Evolutionary conservation across 2,888 invertebrate genomes (phyloP).

Genomic region (Dimorphilus gyrociliatus): DNA sequence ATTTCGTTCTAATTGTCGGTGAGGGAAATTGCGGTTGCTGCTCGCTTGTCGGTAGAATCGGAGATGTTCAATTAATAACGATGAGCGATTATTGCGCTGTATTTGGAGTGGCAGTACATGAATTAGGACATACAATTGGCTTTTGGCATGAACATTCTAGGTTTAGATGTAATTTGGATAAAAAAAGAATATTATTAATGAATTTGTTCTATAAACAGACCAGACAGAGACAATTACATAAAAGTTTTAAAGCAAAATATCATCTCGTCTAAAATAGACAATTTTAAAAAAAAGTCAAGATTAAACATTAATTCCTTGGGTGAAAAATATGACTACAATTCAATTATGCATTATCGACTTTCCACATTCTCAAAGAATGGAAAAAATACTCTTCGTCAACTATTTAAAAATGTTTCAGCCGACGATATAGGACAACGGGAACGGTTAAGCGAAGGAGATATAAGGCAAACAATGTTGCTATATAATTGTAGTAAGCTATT

Average conservation of each 20-base stretch:
- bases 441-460: slow-evolving; percentile 9
- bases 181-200: background rate
- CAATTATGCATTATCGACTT: slow-evolving; percentile 13
- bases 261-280: slow-evolving; percentile 7
- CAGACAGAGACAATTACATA: slow-evolving; percentile 9
- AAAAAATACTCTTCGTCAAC: slow-evolving; percentile 8
- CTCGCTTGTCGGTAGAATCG: slow-evolving; percentile 10
- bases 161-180: slow-evolving; percentile 4
- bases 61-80: slow-evolving; percentile 10
- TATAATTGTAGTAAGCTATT: no score
- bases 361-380: slow-evolving; percentile 10
- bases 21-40: slow-evolving; percentile 12
- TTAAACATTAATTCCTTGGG: slow-evolving; percentile 11
- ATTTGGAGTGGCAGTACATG: slow-evolving; percentile 12
- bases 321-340: slow-evolving; percentile 12
- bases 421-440: slow-evolving; percentile 9
- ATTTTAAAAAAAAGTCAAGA: slow-evolving; percentile 10
- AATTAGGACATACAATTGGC: slow-evolving; percentile 12
- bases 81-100: slow-evolving; percentile 9
- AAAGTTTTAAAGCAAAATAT: slow-evolving; percentile 7
- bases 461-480: slow-evolving; percentile 10
- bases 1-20: slow-evolving; percentile 9
- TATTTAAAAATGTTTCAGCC: slow-evolving; percentile 2
- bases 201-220: slow-evolving; percentile 5
- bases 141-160: slow-evolving; percentile 15